A percentile compares a stretch with the other conserved stretches of the same genome.
Evolutionary conservation across 2,888 invertebrate species (phyloP).

Genomic region (Palloptera scutellata): DNA sequence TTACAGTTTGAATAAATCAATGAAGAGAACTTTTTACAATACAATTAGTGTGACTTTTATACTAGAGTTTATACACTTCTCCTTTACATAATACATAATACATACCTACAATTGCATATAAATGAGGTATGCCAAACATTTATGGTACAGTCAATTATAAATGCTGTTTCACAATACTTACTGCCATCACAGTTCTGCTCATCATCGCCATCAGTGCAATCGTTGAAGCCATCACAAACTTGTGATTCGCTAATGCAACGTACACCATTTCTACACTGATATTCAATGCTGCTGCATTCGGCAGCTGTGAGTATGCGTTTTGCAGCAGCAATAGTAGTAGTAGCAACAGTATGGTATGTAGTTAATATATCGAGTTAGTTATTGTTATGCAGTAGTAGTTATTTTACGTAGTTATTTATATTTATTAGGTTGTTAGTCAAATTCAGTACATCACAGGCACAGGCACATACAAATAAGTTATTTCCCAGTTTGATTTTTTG

Average conservation of each 20-base stretch:
- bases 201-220: conserved; percentile 61
- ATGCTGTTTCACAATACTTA: conserved; percentile 48
- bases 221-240: conserved; percentile 58
- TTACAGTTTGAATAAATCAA: conserved; percentile 1
- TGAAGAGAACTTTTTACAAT: no score
- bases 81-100: no score
- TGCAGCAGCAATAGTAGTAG: background rate
- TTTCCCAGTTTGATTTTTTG: no score
- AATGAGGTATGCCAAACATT: no score
- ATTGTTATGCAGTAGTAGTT: conserved; percentile 24
- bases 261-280: conserved; percentile 58
- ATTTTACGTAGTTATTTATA: conserved; percentile 17
- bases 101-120: no score
- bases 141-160: no score
- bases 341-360: background rate
- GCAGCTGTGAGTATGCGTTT: conserved; percentile 48
- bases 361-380: conserved; percentile 37
- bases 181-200: conserved; percentile 62
- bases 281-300: conserved; percentile 59
- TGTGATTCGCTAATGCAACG: conserved; percentile 59
- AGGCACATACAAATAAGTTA: no score
- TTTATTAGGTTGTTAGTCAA: conserved; percentile 37
- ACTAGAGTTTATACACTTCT: no score
- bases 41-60: no score
- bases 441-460: no score